Percentiles rank a stretch among this genome's conserved stretches.
Evolutionary conservation across 2,113 vertebrate species (phyloP).

Genomic region (Rhynchomys soricoides): DNA sequence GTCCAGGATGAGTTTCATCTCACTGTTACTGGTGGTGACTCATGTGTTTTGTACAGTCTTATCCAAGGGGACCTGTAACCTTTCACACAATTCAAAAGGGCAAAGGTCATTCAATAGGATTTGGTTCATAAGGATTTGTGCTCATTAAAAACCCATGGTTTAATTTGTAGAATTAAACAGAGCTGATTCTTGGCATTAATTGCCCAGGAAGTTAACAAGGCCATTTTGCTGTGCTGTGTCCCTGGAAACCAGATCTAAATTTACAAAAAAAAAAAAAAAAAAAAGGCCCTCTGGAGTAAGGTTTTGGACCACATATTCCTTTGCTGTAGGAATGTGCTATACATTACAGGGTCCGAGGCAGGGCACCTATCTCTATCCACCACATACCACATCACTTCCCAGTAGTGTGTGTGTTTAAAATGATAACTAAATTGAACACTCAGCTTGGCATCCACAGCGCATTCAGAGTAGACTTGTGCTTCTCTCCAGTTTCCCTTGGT

Average conservation of each 20-base stretch:
- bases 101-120: conserved; percentile 1
- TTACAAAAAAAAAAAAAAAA: not conserved
- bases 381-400: not conserved
- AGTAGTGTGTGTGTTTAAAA: not conserved
- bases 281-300: not conserved
- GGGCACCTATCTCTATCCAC: no score
- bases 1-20: conserved; percentile 92
- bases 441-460: not conserved
- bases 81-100: conserved; percentile 56
- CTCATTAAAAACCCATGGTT: conserved; percentile 28
- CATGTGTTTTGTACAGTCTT: conserved; percentile 81
- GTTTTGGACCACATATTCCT: not conserved
- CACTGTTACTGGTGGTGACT: conserved; percentile 90
- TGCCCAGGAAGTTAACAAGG: not conserved
- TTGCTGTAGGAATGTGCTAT: not conserved
- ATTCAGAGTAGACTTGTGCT: not conserved
- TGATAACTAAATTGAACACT: not conserved
- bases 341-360: not conserved
- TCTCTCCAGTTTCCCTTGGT: not conserved
- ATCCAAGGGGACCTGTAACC: conserved; percentile 61
- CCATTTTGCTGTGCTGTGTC: not conserved
- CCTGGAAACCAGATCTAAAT: not conserved
- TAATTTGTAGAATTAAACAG: conserved; percentile 59
- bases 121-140: conserved; percentile 34
- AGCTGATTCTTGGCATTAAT: conserved; percentile 65